A percentile compares a stretch with the other conserved stretches of the same genome.
phyloP scores from a whole-genome alignment of 2,113 vertebrate genomes.

The Todiramphus saurophagus region DNA sequence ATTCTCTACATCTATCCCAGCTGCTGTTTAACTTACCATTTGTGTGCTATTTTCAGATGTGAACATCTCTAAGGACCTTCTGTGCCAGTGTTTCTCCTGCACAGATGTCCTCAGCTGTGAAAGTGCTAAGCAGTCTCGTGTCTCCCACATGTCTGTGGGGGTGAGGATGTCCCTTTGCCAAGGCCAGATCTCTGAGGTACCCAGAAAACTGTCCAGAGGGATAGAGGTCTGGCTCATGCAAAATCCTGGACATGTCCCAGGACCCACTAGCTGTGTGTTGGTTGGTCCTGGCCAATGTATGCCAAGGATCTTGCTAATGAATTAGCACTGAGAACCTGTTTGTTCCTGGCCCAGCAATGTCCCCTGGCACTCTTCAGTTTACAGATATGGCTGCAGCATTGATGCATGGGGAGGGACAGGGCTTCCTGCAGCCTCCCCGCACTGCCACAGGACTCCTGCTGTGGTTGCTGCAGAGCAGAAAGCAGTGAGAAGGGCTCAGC shows the following conservation, averaged over 20 bases:
- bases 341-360: neutral
- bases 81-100: neutral
- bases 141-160: neutral
- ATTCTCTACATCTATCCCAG: neutral
- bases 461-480: neutral
- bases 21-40: neutral
- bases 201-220: neutral
- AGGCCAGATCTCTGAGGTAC: neutral
- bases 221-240: neutral
- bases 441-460: accelerated
- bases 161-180: neutral
- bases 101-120: neutral
- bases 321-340: neutral
- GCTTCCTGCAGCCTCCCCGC: neutral
- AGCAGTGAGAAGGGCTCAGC: neutral
- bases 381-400: accelerated
- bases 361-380: neutral
- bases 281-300: neutral
- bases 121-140: neutral
- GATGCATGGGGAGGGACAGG: neutral
- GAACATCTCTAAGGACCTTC: neutral
- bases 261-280: neutral
- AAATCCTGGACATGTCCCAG: neutral
- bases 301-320: neutral
- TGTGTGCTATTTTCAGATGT: neutral